phyloP scores from a whole-genome alignment of 2,888 invertebrate genomes.

The Aquatica leii region DNA sequence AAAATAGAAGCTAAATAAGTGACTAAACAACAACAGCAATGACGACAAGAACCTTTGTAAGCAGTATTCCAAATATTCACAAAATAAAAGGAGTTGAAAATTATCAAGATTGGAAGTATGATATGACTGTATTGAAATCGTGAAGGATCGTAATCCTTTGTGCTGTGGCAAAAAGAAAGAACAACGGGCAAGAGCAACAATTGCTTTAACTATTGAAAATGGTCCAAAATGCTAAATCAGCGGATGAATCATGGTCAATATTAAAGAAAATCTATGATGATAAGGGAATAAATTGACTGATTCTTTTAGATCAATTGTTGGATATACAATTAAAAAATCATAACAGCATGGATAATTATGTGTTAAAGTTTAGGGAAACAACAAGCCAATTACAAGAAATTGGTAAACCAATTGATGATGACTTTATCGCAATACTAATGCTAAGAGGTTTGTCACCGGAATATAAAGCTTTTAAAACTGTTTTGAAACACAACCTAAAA shows the following conservation, averaged over 20 bases:
- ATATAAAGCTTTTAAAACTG: neutral
- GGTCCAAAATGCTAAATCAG: constrained; percentile 2
- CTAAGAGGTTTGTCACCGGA: neutral
- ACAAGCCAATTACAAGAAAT: constrained; percentile 6
- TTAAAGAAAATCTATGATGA: constrained; percentile 6
- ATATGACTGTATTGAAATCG: neutral
- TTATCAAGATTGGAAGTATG: neutral
- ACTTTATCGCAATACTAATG: neutral
- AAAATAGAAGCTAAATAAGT: too few relatives aligned
- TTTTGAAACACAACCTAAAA: neutral
- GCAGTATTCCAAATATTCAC: too few relatives aligned
- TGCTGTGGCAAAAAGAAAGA: neutral
- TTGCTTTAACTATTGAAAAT: neutral
- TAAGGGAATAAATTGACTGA: constrained; percentile 6
- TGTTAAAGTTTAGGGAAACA: neutral
- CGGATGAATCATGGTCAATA: neutral
- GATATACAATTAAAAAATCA: constrained; percentile 1
- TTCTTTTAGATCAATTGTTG: neutral
- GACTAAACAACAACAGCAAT: too few relatives aligned
- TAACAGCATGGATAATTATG: neutral
- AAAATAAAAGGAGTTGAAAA: too few relatives aligned
- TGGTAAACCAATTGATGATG: constrained; percentile 6
- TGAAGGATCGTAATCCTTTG: neutral
- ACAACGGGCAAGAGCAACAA: neutral
- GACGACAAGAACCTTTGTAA: too few relatives aligned